Percentiles rank a stretch among this genome's conserved stretches.
Conservation (phyloP, 2,888 invertebrate species). For the Acanthococcus lagerstroemiae region DNA sequence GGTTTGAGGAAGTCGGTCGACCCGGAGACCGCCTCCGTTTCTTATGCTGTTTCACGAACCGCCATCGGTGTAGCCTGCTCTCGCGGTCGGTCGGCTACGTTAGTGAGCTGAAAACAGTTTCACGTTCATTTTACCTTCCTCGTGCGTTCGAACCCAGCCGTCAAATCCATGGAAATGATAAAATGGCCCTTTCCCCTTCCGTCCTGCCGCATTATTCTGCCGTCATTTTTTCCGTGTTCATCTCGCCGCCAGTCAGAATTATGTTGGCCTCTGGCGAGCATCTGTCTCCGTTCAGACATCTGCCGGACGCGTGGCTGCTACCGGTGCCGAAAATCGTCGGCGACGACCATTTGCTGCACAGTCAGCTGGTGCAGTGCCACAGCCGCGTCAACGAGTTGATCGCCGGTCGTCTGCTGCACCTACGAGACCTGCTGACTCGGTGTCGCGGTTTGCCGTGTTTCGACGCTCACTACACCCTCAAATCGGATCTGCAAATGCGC, state of each 20-base stretch:
- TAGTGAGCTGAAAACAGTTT: no score
- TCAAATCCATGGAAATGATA: not conserved
- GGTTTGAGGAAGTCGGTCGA: no score
- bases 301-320: not conserved
- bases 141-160: no score
- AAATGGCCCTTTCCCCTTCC: not conserved
- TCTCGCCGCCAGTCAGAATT: not conserved
- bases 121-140: no score
- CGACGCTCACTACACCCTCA: not conserved
- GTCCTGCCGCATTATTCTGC: not conserved
- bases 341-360: not conserved
- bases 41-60: no score
- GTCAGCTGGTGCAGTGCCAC: not conserved
- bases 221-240: not conserved
- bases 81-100: no score
- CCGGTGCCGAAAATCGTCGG: conserved; percentile 6
- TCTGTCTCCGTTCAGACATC: not conserved
- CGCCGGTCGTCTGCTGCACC: not conserved
- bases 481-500: not conserved
- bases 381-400: not conserved
- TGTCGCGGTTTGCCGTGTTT: not conserved
- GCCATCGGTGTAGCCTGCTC: no score
- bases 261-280: conserved; percentile 1
- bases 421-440: not conserved
- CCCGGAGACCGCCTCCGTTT: no score